Evolutionary conservation across 2,797 vertebrate species (phyloP), one percentile per base, ranked within the genome.

Genomic region (Leuciscus waleckii): DNA sequence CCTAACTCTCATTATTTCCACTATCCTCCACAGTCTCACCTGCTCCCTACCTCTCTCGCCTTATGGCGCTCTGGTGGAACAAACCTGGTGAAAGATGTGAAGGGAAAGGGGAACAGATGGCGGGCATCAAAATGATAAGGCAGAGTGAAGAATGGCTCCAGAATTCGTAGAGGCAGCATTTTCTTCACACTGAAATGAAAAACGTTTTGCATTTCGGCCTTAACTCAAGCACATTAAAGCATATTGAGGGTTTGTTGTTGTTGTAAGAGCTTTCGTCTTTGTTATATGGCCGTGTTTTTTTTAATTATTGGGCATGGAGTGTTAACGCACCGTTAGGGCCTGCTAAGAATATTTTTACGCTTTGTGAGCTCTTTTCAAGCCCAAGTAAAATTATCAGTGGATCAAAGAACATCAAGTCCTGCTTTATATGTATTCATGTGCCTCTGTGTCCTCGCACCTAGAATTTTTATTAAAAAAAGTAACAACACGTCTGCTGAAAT

Each of bases 1-100:
- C 87, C 86, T 78, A 65, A 89, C 80, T 87, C 87, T 90, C 86
- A 90, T 90, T 90, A 90, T 89, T 83, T 78, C 67, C 70, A 78
- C 73, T 71, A 69, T 82, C 83, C 78, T 82, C 82, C 26, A 73
- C 84, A 86, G 84, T 69, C 81, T 89, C 79, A 84, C 87, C 79
- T 82, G 86, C 89, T 89, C 85, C 77, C 85, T 78, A 46, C 76
- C 80, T 88, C 80, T 89, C 85, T 68, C 69, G 35, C 89, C 87
- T 84, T 90, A 84, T 88, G 87, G 61, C 54, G 58, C 70, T 61
- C 71, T 11, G 35, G 74, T 76, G 81, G 84, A 84, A 87, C 74
- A 68, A 84, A 79, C 80, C 81, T 81, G 73, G 82, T 85, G 87
- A 89, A 83, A 86, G 81, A 88, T 89, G 85, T 84, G 85, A 85